Evolutionary conservation across 2,113 vertebrate species (phyloP).

Genomic region (Terrapene triunguis): DNA sequence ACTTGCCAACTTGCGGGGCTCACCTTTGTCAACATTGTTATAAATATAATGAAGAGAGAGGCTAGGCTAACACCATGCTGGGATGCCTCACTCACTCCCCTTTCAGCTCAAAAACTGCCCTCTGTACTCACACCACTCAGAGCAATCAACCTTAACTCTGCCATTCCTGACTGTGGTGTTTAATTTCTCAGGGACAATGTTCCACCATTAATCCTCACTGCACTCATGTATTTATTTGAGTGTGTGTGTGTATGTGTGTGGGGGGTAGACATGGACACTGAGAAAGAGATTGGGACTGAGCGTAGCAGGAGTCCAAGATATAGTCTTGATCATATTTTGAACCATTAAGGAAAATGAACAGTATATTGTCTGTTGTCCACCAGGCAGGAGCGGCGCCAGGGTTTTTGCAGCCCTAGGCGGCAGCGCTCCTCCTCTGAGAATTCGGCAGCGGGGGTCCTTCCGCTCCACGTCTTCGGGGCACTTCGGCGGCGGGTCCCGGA

Average conservation of each 20-base stretch:
- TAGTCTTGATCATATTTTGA: not conserved
- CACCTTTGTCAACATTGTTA: not conserved
- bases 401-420: too few species aligned
- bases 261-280: not conserved
- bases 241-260: not conserved
- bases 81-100: not conserved
- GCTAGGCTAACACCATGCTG: not conserved
- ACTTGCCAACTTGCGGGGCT: not conserved
- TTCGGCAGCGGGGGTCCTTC: too few species aligned
- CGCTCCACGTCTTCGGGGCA: too few species aligned
- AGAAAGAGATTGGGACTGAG: not conserved
- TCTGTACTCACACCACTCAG: not conserved
- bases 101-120: slow-evolving; percentile 24
- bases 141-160: not conserved
- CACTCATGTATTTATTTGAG: accelerated
- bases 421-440: too few species aligned
- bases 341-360: not conserved
- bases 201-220: not conserved
- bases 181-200: not conserved
- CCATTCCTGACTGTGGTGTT: not conserved
- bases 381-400: not conserved
- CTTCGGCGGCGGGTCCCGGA: too few species aligned
- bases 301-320: not conserved
- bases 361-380: not conserved
- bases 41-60: not conserved